A percentile compares a stretch with the other conserved stretches of the same genome.
phyloP scores from a whole-genome alignment of 2,888 invertebrate species.

The Lycaena phlaeas region DNA sequence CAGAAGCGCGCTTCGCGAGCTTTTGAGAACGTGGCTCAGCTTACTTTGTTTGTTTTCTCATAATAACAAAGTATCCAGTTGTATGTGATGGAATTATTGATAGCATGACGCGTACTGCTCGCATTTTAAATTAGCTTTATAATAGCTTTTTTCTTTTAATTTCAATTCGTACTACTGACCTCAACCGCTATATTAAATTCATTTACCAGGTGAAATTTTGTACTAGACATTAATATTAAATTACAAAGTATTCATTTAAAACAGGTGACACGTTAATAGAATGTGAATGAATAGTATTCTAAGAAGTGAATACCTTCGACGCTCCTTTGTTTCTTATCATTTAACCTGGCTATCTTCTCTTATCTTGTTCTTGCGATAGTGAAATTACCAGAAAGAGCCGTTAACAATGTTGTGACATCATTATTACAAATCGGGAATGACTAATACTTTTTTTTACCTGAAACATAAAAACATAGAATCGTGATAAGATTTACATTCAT shows the following conservation, averaged over 20 bases:
- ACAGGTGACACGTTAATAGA: neutral
- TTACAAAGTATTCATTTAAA: neutral
- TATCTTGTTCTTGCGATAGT: constrained; percentile 6
- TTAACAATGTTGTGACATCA: constrained; percentile 7
- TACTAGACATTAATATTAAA: neutral
- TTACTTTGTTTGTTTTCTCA: constrained; percentile 66
- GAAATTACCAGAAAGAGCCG: constrained; percentile 4
- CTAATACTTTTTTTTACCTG: no score
- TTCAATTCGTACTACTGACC: neutral
- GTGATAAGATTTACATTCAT: no score
- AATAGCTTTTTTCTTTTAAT: neutral
- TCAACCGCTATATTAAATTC: no score
- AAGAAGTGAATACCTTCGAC: neutral
- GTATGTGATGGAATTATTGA: constrained; percentile 21
- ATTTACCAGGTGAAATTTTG: no score
- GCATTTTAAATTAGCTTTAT: constrained; percentile 8
- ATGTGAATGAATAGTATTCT: neutral
- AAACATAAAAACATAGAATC: no score
- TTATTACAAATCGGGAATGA: neutral
- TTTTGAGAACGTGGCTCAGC: constrained; percentile 70
- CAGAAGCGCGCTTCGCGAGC: constrained; percentile 69
- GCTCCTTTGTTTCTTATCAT: neutral
- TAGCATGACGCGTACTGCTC: constrained; percentile 29
- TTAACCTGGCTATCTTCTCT: neutral
- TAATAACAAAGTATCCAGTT: constrained; percentile 55